Evolutionary conservation across 2,888 invertebrate species (phyloP).

Genomic region (Flexamia atlantica): DNA sequence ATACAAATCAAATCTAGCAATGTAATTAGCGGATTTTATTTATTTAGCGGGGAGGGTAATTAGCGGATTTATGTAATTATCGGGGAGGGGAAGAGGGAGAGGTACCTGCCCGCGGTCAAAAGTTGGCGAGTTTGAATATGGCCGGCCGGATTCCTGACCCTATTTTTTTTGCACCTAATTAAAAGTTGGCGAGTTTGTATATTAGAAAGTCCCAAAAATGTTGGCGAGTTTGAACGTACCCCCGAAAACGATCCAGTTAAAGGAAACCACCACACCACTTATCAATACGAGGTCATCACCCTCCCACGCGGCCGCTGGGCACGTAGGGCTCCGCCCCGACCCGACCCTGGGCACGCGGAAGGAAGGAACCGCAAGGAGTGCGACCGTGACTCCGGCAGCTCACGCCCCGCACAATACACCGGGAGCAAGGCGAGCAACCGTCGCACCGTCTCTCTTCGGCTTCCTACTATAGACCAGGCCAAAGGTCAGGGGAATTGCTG

Average conservation of each 20-base stretch:
- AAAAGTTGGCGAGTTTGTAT: no score
- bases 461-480: conserved; percentile 7
- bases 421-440: conserved; percentile 10
- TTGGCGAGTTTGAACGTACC: no score
- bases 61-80: no score
- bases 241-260: background rate
- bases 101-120: no score
- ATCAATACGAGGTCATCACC: background rate
- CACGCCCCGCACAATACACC: conserved; percentile 18
- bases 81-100: no score
- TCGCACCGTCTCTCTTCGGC: background rate
- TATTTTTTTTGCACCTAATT: no score
- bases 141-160: no score
- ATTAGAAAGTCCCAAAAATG: no score
- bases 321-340: background rate
- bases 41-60: no score
- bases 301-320: background rate
- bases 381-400: background rate
- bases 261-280: background rate
- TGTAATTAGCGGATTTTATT: no score
- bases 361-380: conserved; percentile 17
- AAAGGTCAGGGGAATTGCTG: conserved; percentile 23
- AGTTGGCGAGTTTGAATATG: no score
- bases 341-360: conserved; percentile 29
- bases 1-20: no score